A percentile compares a stretch with the other conserved stretches of the same genome.
Evolutionary conservation across 2,113 vertebrate genomes (phyloP).

Genomic region (Odobenus rosmarus): DNA sequence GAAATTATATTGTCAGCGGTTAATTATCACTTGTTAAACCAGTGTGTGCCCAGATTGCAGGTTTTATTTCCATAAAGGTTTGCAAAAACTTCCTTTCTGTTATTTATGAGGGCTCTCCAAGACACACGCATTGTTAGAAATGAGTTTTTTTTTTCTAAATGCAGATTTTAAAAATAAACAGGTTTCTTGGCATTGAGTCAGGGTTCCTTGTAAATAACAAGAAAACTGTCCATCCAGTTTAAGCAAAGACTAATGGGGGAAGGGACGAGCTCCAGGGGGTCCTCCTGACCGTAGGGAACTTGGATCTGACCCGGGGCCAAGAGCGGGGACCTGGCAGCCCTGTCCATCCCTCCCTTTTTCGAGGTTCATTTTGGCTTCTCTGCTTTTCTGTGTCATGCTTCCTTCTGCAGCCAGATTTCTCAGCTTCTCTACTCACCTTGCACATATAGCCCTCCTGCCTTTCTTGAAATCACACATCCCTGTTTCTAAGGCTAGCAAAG

Average conservation of each 20-base stretch:
- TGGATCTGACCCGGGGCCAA: neutral
- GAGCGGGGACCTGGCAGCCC: rapidly evolving
- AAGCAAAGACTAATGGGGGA: neutral
- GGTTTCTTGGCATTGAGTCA: constrained; percentile 54
- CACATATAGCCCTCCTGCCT: neutral
- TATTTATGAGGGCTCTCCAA: constrained; percentile 54
- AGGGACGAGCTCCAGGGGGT: neutral
- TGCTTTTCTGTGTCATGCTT: neutral
- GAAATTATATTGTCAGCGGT: constrained; percentile 83
- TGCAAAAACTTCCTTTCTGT: constrained; percentile 49
- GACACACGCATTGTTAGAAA: constrained; percentile 61
- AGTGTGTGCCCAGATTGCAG: constrained; percentile 57
- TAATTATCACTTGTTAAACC: constrained; percentile 88
- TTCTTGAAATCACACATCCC: neutral
- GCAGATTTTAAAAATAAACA: constrained; percentile 70
- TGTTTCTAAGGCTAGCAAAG: neutral
- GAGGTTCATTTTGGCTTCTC: neutral
- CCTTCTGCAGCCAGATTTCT: neutral
- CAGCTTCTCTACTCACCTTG: neutral
- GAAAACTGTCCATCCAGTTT: constrained; percentile 20
- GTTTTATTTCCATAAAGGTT: constrained; percentile 75
- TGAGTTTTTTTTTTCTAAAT: constrained; percentile 21
- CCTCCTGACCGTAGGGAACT: neutral
- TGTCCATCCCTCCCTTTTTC: rapidly evolving
- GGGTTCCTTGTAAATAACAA: neutral